Evolutionary conservation across 2,888 invertebrate species (phyloP).

Genomic region (Drosophila lacicola): DNA sequence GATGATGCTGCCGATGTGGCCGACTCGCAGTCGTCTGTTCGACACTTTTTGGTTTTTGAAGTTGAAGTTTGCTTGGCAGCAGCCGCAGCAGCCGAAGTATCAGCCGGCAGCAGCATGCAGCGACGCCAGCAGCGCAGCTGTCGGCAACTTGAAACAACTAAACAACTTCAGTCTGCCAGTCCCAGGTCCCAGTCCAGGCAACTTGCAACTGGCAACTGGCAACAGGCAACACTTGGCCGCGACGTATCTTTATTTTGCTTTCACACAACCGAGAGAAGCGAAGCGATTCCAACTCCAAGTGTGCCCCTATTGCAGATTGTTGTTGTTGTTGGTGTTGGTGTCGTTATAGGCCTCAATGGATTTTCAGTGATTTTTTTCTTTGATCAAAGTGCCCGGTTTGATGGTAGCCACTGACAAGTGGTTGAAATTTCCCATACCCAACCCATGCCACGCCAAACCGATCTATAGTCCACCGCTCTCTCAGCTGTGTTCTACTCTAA

Average conservation of each 20-base stretch:
- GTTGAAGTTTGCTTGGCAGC: constrained; percentile 72
- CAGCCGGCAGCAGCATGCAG: constrained; percentile 37
- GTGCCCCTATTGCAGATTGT: constrained; percentile 57
- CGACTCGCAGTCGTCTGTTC: constrained; percentile 49
- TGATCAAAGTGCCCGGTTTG: constrained; percentile 77
- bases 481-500: constrained; percentile 39
- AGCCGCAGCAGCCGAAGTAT: constrained; percentile 26
- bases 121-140: constrained; percentile 67
- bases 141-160: constrained; percentile 72
- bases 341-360: constrained; percentile 79
- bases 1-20: constrained; percentile 69
- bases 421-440: constrained; percentile 72
- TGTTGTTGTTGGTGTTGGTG: constrained; percentile 42
- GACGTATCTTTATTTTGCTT: constrained; percentile 79
- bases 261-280: constrained; percentile 61
- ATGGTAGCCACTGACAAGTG: constrained; percentile 74
- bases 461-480: constrained; percentile 32
- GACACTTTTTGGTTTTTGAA: constrained; percentile 76
- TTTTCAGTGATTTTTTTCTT: constrained; percentile 75
- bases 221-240: constrained; percentile 69
- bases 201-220: constrained; percentile 52
- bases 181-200: constrained; percentile 56
- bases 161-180: constrained; percentile 70
- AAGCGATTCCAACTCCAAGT: constrained; percentile 44
- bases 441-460: constrained; percentile 42